phyloP scores from a whole-genome alignment of 2,797 vertebrate species.

The Argentina silus region DNA sequence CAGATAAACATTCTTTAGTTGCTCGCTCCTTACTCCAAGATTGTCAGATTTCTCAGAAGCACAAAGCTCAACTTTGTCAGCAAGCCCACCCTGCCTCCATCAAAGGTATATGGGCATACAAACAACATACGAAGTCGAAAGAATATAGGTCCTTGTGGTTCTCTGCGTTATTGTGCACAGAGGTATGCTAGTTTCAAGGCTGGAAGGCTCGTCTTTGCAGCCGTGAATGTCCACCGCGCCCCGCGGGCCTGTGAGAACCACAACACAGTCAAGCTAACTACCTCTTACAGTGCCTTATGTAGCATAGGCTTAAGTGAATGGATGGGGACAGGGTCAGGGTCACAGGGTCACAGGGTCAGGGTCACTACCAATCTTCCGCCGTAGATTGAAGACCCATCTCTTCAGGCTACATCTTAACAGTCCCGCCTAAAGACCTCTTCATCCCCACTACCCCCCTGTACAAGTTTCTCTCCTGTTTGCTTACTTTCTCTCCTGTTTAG shows the following conservation, averaged over 20 bases:
- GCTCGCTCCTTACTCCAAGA: conserved; percentile 28
- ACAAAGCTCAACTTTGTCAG: conserved; percentile 28
- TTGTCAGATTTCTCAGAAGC: conserved; percentile 25
- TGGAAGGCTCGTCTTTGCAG: conserved; percentile 21
- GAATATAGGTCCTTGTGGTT: conserved; percentile 17
- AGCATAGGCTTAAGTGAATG: too few species aligned
- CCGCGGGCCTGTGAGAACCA: conserved; percentile 11
- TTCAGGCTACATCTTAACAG: too few species aligned
- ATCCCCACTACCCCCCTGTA: too few species aligned
- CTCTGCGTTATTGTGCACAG: conserved; percentile 6
- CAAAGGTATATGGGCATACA: conserved; percentile 10
- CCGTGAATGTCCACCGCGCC: background rate
- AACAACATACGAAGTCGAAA: conserved; percentile 19
- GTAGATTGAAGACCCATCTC: too few species aligned
- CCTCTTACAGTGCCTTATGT: conserved; percentile 7
- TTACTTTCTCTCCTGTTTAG: too few species aligned
- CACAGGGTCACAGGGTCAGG: too few species aligned
- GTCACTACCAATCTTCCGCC: too few species aligned
- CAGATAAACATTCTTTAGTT: conserved; percentile 62
- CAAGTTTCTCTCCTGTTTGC: too few species aligned
- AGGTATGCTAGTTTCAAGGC: conserved; percentile 30
- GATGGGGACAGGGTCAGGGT: too few species aligned
- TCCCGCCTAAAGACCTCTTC: too few species aligned
- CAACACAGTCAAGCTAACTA: too few species aligned
- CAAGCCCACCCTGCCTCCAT: background rate